Base-by-base conservation (phyloP, 23 tunicate genomes). In the Halocynthia aurantium region DNA sequence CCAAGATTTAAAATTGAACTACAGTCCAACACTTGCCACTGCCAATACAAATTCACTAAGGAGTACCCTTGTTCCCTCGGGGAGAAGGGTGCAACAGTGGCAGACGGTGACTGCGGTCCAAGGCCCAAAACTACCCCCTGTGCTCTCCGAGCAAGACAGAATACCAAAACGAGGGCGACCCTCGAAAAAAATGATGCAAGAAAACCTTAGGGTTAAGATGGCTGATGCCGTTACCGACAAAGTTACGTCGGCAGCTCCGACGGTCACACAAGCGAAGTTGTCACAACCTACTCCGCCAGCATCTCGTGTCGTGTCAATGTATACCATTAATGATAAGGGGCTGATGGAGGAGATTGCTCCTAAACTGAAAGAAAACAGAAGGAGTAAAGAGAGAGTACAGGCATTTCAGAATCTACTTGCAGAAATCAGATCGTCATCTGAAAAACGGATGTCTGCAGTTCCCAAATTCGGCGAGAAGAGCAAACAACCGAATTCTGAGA, bases 71-170 rank as follows among this genome's bases (percentile, higher is more conserved):
- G 1, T n/a, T 15, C 64, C 64, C n/a, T 22, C 8, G 8, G 51
- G 10, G 54, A 22, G 51, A 8, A 69, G 22, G 62, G 66, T 76
- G 7, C 21, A 22, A 10, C 61, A n/a, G n/a, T 92, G 98, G 98
- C 98, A 92, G 65, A 92, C 98, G 17, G 98, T 92, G n/a, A 92
- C 98, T 22, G 98, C 98, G 6, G 71, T 92, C 18, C 84, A 92
- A 82, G 98, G 89, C 8, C 87, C 87, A 22, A 92, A 92, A 70
- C 62, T 92, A 52, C 98, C 98, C 51, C 98, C 98, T 7, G 69
- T 86, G 85, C 55, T 92, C 15, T 92, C 98, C 0, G 98, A 92
- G 53, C 70, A 81, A 10, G 98, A 92, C 63, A 84, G 98, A 6
- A 92, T 92, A 0, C 98, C 98, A 21, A 92, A 92, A 69, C 82